phyloP scores from a whole-genome alignment of 2,888 invertebrate species.

The Stictocephala bisonia region DNA sequence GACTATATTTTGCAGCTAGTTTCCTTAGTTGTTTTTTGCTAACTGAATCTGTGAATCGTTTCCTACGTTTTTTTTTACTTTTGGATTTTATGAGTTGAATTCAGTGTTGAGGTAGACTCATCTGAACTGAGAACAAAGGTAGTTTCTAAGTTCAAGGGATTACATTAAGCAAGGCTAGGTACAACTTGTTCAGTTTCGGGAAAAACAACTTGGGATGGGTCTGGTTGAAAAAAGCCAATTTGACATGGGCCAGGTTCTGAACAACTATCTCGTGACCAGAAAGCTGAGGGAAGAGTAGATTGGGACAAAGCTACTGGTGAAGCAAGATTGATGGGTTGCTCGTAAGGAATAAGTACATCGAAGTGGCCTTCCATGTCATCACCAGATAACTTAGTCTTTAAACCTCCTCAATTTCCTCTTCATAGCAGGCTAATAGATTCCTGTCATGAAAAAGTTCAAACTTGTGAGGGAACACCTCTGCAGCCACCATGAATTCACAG shows the following conservation, averaged over 20 bases:
- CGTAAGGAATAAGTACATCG: conserved; percentile 1
- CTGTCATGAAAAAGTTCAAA: not conserved
- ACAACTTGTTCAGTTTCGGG: too few species aligned
- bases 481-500: not conserved
- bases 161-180: too few species aligned
- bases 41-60: not conserved
- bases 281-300: too few species aligned
- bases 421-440: not conserved
- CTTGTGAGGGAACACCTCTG: not conserved
- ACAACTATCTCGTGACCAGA: too few species aligned
- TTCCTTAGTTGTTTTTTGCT: not conserved
- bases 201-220: too few species aligned
- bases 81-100: too few species aligned
- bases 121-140: too few species aligned
- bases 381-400: conserved; percentile 11
- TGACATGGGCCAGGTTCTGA: too few species aligned
- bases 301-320: not conserved
- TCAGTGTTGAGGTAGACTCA: too few species aligned
- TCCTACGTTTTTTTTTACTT: not conserved
- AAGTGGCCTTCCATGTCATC: not conserved
- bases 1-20: not conserved
- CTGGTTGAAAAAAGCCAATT: too few species aligned
- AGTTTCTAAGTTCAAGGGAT: too few species aligned
- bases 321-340: not conserved
- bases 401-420: not conserved